Evolutionary conservation across 1,140 invertebrate genomes (phyloP), one percentile per base, ranked within the genome.

Genomic region (Leptinotarsa defecta): DNA sequence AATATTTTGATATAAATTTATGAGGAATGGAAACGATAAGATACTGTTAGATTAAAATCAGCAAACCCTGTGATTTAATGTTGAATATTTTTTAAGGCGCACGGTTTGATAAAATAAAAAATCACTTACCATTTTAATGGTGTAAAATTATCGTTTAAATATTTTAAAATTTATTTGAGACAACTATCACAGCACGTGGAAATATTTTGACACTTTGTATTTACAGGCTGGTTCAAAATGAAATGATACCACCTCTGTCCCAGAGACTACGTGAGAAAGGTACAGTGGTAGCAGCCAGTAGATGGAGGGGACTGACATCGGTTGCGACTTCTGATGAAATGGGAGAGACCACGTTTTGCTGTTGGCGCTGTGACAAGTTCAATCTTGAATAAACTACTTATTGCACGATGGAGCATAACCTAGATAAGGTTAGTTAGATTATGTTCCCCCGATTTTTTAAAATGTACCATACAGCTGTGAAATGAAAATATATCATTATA

Each of bases 251-350:
- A 15, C 52, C n/a, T 19, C n/a, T 15, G 15, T 6, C 52, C n/a
- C n/a, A 15, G 52, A 57, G 52, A 15, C 52, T 57, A 57, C 52
- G 52, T 57, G 52, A n/a, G 52, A 57, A 57, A 57, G 52, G 52
- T 57, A 57, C 52, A 19, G n/a, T 57, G 52, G 52, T 57, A 19
- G 13, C n/a, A 57, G 52, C 52, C 52, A 8, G 15, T 57, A 57
- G 52, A 57, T 57, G 52, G 52, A 17, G 52, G 52, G 52, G 52
- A 57, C 52, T 57, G 52, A 57, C n/a, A 17, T 17, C 52, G 52
- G 52, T 57, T 57, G 52, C 52, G n/a, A 19, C n/a, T 57, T 57
- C 52, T 57, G 52, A 57, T 57, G 52, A 57, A 57, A 57, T n/a
- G 34, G 34, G 34, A 57, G 52, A 57, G 52, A 57, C 52, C 52